Evolutionary conservation across 2,113 vertebrate species (phyloP).

Genomic region (Datnioides undecimradiatus): DNA sequence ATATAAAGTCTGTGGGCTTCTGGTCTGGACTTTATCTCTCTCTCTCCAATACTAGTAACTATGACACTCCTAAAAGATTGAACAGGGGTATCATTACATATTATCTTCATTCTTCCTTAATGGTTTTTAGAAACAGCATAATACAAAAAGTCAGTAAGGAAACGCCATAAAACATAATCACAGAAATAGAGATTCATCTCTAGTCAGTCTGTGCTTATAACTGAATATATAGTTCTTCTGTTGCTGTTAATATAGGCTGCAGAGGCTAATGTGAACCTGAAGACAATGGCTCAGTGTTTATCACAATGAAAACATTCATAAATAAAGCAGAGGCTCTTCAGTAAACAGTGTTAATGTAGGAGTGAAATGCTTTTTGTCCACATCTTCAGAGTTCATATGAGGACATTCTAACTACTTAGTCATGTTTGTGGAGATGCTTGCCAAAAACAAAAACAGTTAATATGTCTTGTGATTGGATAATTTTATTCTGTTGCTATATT

Average conservation of each 20-base stretch:
- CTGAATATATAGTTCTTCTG: neutral
- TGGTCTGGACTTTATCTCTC: too few species aligned
- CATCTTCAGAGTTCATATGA: neutral
- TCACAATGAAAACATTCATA: slow-evolving; percentile 35
- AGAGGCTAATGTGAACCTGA: slow-evolving; percentile 7
- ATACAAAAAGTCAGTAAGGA: neutral
- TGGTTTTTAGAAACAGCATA: neutral
- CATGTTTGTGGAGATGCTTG: slow-evolving; percentile 2
- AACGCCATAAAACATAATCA: neutral
- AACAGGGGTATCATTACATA: too few species aligned
- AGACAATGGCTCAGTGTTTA: slow-evolving; percentile 22
- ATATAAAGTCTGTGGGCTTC: too few species aligned
- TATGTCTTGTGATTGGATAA: neutral
- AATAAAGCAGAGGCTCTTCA: slow-evolving; percentile 41
- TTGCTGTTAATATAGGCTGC: neutral
- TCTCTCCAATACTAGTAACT: too few species aligned
- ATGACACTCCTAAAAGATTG: too few species aligned
- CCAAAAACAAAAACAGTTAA: neutral
- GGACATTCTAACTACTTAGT: neutral
- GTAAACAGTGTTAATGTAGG: slow-evolving; percentile 44
- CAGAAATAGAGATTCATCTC: neutral
- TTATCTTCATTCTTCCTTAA: too few species aligned
- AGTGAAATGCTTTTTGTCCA: slow-evolving; percentile 4
- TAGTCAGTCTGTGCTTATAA: neutral
- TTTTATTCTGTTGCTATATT: slow-evolving; percentile 57